Evolutionary conservation across 1,140 invertebrate genomes (phyloP), one percentile per base, ranked within the genome.

Genomic region (Trissolcus basalis): DNA sequence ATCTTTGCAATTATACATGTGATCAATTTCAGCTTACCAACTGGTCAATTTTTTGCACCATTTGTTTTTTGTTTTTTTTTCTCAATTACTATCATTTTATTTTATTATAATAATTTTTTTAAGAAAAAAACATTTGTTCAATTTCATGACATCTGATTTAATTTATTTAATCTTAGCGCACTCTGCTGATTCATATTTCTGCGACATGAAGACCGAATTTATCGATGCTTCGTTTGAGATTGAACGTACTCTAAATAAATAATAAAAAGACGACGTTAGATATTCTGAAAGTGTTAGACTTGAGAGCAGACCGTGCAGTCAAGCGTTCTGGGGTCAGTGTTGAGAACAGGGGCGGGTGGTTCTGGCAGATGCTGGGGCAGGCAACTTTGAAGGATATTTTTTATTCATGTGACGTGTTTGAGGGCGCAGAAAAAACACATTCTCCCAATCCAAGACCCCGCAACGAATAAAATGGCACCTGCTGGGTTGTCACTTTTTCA

Each of bases 351-450:
- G 65, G 69, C 56, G 64, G 44, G 33, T 51, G 19, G 51, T 43
- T 56, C 65, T 48, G 61, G 65, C 70, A 82, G 81, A 85, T 80
- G 81, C 80, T 81, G 75, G 74, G 77, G 77, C 77, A 79, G 82
- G 83, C 80, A 84, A 86, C 80, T 87, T 87, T 86, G 83, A 87
- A 87, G 85, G 83, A 85, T 85, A 86, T 87, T 87, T 87, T 86
- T 87, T 87, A 87, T 87, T 87, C 84, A 87, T 87, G 83, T 78
- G 84, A 87, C 85, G 85, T 85, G 81, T 85, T 85, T 80, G 83
- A 87, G 85, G 81, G 85, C 79, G 84, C 80, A 82, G 82, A 86
- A 86, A 83, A 86, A 87, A 85, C 83, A 87, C 84, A 85, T 87
- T 87, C 82, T 80, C 43, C 71, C 77, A 79, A 85, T 83, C 50